These are phyloP conservation scores for Calliphora vicina DNA, from an alignment of 1,140 invertebrate genomes.

Conservation along the genomic window DNA sequence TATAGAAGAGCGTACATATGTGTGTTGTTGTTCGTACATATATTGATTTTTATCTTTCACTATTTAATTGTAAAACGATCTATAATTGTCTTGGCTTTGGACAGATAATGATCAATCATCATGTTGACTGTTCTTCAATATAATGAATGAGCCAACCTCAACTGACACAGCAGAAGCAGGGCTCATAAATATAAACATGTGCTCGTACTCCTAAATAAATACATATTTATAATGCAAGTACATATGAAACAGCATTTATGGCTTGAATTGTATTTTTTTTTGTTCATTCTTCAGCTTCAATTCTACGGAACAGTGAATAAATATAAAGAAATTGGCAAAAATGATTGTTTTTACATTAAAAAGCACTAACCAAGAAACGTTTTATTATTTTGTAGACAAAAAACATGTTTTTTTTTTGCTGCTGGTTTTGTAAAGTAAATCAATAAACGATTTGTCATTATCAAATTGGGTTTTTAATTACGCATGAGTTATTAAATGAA, in stretches of 20 bases:
- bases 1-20: too few species aligned
- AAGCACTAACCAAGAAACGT: background rate
- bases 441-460: constrained; percentile 9
- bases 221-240: background rate
- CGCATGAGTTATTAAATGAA: background rate
- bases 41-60: constrained; percentile 34
- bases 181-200: background rate
- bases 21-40: background rate
- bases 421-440: background rate
- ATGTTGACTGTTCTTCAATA: background rate
- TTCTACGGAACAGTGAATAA: background rate
- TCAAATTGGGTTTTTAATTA: background rate
- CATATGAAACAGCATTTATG: background rate
- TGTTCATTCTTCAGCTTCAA: too few species aligned
- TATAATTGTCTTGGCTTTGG: constrained; percentile 28
- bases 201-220: background rate
- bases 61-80: constrained; percentile 34
- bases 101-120: constrained; percentile 33
- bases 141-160: background rate
- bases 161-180: background rate
- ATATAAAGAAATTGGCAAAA: background rate
- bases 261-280: background rate
- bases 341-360: background rate
- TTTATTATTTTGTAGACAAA: background rate
- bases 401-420: background rate